phyloP scores from a whole-genome alignment of 2,113 vertebrate species.

The Rafetus swinhoei region DNA sequence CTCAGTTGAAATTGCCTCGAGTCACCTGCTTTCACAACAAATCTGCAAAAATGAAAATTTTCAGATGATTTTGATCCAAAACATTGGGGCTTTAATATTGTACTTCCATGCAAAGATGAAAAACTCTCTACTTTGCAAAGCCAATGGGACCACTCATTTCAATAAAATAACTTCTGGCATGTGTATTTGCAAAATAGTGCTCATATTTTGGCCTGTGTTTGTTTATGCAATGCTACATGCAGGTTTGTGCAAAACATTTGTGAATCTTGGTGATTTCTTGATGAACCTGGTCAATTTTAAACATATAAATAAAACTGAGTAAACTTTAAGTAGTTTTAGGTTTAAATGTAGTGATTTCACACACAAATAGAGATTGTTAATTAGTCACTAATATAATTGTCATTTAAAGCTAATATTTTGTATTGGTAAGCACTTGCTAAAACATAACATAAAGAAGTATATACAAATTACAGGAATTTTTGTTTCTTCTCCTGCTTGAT shows the following conservation, averaged over 20 bases:
- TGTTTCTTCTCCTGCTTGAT: neutral
- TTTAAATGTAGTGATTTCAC: fast-evolving
- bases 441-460: fast-evolving
- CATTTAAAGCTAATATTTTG: fast-evolving
- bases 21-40: neutral
- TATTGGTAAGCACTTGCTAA: neutral
- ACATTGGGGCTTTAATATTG: neutral
- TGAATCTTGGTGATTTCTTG: fast-evolving
- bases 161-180: neutral
- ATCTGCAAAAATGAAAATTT: neutral
- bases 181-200: neutral
- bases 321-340: fast-evolving
- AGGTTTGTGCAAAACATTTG: fast-evolving
- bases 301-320: fast-evolving
- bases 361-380: fast-evolving
- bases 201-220: neutral
- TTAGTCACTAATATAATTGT: fast-evolving
- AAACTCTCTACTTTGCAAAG: fast-evolving
- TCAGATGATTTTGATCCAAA: neutral
- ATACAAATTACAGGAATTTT: neutral
- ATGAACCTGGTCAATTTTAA: fast-evolving
- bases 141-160: fast-evolving
- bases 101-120: neutral
- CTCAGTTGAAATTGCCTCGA: neutral
- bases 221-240: fast-evolving